A percentile compares a stretch with the other conserved stretches of the same genome.
Evolutionary conservation across 2,797 vertebrate genomes (phyloP).

Genomic region (Lophius americanus): DNA sequence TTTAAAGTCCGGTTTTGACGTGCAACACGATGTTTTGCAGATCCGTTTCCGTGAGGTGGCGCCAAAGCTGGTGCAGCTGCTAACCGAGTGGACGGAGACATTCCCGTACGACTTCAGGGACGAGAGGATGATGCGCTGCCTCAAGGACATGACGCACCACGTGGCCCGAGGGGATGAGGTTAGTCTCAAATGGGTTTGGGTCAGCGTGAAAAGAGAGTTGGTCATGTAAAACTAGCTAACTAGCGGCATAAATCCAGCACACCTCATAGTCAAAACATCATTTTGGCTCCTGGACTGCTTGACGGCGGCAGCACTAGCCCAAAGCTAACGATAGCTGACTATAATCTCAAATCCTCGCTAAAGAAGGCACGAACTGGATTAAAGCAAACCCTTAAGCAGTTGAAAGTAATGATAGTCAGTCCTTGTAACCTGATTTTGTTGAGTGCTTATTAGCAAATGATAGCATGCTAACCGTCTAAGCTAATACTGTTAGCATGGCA

Average conservation of each 20-base stretch:
- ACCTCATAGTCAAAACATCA: no score
- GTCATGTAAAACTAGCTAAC: no score
- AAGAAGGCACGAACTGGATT: no score
- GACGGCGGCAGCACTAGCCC: no score
- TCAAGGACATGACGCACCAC: constrained; percentile 92
- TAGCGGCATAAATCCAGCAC: no score
- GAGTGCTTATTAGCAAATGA: not conserved
- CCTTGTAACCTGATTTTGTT: not conserved
- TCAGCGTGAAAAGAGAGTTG: no score
- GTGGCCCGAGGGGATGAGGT: constrained; percentile 93
- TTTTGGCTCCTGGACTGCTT: no score
- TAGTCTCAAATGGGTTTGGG: constrained; percentile 31
- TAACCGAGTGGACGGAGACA: constrained; percentile 97
- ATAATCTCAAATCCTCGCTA: no score
- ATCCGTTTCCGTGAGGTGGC: constrained; percentile 90
- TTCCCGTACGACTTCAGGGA: constrained; percentile 98
- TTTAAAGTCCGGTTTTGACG: not conserved
- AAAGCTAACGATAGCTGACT: not conserved
- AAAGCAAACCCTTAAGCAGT: no score
- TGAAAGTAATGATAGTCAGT: no score
- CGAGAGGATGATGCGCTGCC: constrained; percentile 95
- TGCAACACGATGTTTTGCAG: constrained; percentile 60
- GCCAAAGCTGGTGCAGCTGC: constrained; percentile 93
- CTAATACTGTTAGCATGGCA: no score
- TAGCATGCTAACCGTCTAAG: not conserved